Conservation (phyloP, 2,888 invertebrate species). For the Coenonympha arcania region DNA sequence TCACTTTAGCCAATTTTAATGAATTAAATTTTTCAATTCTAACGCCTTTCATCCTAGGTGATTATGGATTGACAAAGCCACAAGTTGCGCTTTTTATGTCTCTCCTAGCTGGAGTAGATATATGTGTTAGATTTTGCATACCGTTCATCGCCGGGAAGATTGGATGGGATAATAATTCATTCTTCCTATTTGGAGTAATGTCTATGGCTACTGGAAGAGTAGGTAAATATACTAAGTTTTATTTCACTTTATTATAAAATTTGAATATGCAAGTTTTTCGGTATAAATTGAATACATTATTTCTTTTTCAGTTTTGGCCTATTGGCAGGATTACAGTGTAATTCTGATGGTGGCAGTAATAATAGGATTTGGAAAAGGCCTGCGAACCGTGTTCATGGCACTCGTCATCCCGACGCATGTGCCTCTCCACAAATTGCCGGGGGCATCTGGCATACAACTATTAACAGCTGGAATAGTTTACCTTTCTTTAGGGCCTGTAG, state of each 20-base stretch:
- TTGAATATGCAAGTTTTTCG: neutral
- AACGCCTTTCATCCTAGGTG: slow-evolving; percentile 81
- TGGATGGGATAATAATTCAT: slow-evolving; percentile 80
- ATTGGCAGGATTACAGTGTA: slow-evolving; percentile 71
- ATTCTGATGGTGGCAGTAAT: slow-evolving; percentile 76
- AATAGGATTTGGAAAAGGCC: slow-evolving; percentile 80
- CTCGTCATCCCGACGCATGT: slow-evolving; percentile 82
- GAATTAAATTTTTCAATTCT: slow-evolving; percentile 82
- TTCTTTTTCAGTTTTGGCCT: slow-evolving; percentile 73
- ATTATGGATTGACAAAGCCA: slow-evolving; percentile 75
- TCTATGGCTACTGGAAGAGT: slow-evolving; percentile 79
- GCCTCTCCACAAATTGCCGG: slow-evolving; percentile 79
- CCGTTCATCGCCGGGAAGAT: slow-evolving; percentile 81
- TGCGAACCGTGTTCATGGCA: slow-evolving; percentile 83
- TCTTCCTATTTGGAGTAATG: slow-evolving; percentile 79
- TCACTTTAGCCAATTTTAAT: slow-evolving; percentile 80
- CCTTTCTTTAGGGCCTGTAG: slow-evolving; percentile 76
- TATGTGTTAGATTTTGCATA: slow-evolving; percentile 77
- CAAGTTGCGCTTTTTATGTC: slow-evolving; percentile 82
- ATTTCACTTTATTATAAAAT: neutral
- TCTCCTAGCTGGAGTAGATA: slow-evolving; percentile 77
- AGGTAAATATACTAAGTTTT: slow-evolving; percentile 48
- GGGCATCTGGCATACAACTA: slow-evolving; percentile 80
- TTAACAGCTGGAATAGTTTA: slow-evolving; percentile 78
- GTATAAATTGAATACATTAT: neutral